Base-by-base conservation (phyloP, 37 sponge, comb jelly and placozoan genomes). In the Geodia barretti region DNA sequence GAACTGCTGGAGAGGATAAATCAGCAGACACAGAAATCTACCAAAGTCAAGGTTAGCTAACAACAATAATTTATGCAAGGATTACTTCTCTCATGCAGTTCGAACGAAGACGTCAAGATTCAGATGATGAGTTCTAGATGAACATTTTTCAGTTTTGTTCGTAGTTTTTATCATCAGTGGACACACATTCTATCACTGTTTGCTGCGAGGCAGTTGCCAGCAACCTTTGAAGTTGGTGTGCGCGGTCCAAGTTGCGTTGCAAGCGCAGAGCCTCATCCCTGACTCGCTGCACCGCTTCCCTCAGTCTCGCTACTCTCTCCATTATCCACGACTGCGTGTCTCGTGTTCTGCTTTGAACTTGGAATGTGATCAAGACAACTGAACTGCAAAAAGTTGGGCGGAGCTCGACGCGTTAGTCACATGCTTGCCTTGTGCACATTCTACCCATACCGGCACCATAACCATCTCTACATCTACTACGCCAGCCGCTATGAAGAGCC, bases 41-140 rank as follows among this genome's bases (percentile, higher is more conserved):
- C 95, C 3, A 94, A 89, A 74, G 87, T 97, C 24, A 97, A 97
- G 91, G 94, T 95, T 34, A 20, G 60, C 14, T 33, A 73, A 73
- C n/a, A 14, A 39, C n/a, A 35, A 35, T 73, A 21, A 73, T 73
- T 73, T n/a, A n/a, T n/a, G n/a, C n/a, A n/a, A 28, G 28, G 47
- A 78, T 29, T 47, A 8, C 30, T 74, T 7, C 2, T 60, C 17
- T 74, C 14, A 5, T 78, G 26, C 68, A 91, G 93, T 93, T 93
- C 87, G 94, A 93, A 28, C 72, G 94, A 70, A 77, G 89, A 61
- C 77, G 79, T 19, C 80, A 33, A 77, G 81, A 80, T 47, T 76
- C 76, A 35, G 94, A 93, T 43, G 83, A 85, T 60, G 93, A 91
- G 74, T 86, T 43, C 38, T 86, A 72, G 36, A 32, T 9, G 42